phyloP scores from a whole-genome alignment of 2,797 vertebrate genomes.

The Arctocebus calabarensis region DNA sequence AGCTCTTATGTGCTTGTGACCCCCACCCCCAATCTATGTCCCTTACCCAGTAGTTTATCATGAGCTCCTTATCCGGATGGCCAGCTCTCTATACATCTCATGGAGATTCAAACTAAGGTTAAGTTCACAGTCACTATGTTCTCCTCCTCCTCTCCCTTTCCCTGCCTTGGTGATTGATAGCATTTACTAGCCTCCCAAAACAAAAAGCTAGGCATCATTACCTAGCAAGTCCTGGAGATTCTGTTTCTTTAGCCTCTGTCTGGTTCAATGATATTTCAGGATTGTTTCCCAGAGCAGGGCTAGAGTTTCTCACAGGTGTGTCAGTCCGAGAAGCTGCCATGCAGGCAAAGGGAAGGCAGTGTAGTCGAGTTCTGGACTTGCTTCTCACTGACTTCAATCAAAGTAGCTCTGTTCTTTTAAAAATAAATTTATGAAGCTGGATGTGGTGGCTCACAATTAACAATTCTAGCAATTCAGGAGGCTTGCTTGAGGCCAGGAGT shows the following conservation, averaged over 20 bases:
- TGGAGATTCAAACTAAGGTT: slow-evolving; percentile 33
- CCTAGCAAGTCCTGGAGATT: not conserved
- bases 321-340: not conserved
- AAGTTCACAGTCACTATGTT: not conserved
- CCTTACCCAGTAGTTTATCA: not conserved
- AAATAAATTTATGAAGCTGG: not conserved
- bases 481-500: not conserved
- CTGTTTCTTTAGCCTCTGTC: not conserved
- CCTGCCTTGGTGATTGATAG: not conserved
- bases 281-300: not conserved
- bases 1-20: not conserved
- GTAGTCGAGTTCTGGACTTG: not conserved
- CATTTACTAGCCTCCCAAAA: not conserved
- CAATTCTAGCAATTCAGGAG: not conserved
- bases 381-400: not conserved
- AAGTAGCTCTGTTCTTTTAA: not conserved
- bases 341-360: not conserved
- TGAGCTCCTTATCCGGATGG: not conserved
- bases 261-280: not conserved
- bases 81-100: not conserved
- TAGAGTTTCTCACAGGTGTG: not conserved
- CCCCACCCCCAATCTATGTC: not conserved
- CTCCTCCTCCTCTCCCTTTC: not conserved
- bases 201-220: not conserved
- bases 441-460: not conserved